These are phyloP conservation scores for Ormyrus thymus DNA, from an alignment of 2,888 invertebrate species.

Conservation along the genomic window DNA sequence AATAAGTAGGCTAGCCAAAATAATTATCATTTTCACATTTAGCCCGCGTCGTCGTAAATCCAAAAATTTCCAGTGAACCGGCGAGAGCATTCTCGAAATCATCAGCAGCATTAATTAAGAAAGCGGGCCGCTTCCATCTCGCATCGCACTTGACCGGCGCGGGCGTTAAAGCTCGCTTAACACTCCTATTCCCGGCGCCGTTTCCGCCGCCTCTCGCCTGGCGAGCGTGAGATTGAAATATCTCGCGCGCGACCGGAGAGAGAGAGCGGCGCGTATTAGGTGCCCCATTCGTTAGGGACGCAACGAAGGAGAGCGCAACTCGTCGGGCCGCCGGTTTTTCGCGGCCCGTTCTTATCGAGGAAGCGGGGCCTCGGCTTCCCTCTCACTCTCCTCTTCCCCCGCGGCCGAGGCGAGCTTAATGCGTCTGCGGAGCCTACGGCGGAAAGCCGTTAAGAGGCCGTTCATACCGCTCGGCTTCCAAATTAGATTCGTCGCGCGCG, in stretches of 20 bases:
- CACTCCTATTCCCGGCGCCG: constrained; percentile 30
- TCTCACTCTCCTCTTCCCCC: not conserved
- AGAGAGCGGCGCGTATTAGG: not conserved
- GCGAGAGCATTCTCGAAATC: not conserved
- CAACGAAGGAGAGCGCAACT: constrained; percentile 17
- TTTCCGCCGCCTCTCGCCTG: not conserved
- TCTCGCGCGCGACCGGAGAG: constrained; percentile 31
- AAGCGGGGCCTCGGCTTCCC: not conserved
- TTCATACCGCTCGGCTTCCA: constrained; percentile 42
- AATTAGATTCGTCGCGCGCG: constrained; percentile 34
- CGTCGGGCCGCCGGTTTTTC: not conserved
- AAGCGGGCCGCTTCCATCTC: not conserved
- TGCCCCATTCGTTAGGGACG: constrained; percentile 26
- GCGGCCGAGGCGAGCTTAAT: constrained; percentile 57
- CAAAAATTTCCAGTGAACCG: too few relatives aligned
- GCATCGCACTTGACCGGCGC: not conserved
- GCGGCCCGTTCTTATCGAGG: not conserved
- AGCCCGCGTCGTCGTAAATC: not conserved
- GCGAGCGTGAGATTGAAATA: constrained; percentile 49
- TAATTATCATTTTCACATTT: not conserved
- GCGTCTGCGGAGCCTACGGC: constrained; percentile 53
- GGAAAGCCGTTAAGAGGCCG: constrained; percentile 58
- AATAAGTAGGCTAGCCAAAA: not conserved
- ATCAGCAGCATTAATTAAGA: constrained; percentile 22
- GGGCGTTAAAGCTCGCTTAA: constrained; percentile 49